Conservation (phyloP, 2,888 invertebrate genomes). For the Monochamus alternatus region DNA sequence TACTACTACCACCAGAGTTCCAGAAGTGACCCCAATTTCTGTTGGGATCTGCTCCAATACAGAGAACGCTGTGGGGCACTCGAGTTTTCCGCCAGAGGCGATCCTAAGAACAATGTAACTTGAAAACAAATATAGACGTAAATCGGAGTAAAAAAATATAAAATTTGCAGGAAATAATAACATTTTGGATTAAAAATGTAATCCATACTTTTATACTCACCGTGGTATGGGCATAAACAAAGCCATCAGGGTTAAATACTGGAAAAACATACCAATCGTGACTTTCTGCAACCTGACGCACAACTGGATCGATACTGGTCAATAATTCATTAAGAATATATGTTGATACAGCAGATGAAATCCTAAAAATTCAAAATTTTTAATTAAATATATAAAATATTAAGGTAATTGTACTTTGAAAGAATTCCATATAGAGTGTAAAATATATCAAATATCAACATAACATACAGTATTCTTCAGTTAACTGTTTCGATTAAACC, state of each 20-base stretch:
- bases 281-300: constrained; percentile 74
- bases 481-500: too few relatives aligned
- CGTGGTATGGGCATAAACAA: constrained; percentile 75
- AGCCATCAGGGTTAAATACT: constrained; percentile 82
- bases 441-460: too few relatives aligned
- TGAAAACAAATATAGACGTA: too few relatives aligned
- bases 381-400: too few relatives aligned
- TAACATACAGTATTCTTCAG: too few relatives aligned
- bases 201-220: too few relatives aligned
- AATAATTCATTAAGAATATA: constrained; percentile 80
- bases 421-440: too few relatives aligned
- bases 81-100: constrained; percentile 83
- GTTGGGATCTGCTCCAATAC: constrained; percentile 83
- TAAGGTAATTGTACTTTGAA: too few relatives aligned
- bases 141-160: too few relatives aligned
- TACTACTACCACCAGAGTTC: constrained; percentile 75
- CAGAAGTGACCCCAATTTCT: constrained; percentile 84
- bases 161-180: too few relatives aligned
- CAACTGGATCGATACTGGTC: constrained; percentile 72
- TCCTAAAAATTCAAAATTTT: constrained; percentile 54
- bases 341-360: constrained; percentile 56
- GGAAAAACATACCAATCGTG: constrained; percentile 85
- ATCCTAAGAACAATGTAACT: constrained; percentile 71
- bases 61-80: constrained; percentile 71
- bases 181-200: too few relatives aligned